phyloP scores from a whole-genome alignment of 2,113 vertebrate genomes.

The Cyphomyrus discorhynchus region DNA sequence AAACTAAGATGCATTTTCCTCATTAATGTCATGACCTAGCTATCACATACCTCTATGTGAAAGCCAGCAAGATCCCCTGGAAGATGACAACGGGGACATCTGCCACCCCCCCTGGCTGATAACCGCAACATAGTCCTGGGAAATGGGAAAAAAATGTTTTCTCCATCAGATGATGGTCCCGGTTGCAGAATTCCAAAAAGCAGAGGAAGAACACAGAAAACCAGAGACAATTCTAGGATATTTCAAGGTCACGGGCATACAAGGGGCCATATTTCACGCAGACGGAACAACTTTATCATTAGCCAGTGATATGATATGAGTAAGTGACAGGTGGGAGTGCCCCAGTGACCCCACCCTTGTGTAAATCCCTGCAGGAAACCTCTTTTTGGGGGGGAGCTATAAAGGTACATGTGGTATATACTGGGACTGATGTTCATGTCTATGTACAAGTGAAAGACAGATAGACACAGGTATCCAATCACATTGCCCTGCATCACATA shows the following conservation, averaged over 20 bases:
- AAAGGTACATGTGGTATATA: not conserved
- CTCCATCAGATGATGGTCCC: not conserved
- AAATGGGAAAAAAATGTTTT: not conserved
- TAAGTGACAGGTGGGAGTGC: not conserved
- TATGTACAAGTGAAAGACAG: not conserved
- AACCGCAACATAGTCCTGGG: not conserved
- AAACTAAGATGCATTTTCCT: not conserved
- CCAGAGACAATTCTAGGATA: not conserved
- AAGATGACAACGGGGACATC: not conserved
- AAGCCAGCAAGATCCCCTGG: not conserved
- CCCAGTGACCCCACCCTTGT: too few species aligned
- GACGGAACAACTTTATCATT: not conserved
- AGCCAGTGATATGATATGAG: not conserved
- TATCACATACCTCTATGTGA: not conserved
- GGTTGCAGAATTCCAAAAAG: not conserved
- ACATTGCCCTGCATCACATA: not conserved
- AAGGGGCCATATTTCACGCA: not conserved
- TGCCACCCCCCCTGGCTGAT: not conserved
- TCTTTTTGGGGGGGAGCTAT: not conserved
- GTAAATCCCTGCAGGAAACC: not conserved
- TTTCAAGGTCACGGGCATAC: not conserved
- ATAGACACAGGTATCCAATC: not conserved
- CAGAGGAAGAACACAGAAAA: not conserved
- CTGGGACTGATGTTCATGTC: not conserved
- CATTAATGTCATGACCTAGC: not conserved